A percentile compares a stretch with the other conserved stretches of the same genome.
Conservation (phyloP, 2,888 invertebrate genomes). For the Volucella bombylans region DNA sequence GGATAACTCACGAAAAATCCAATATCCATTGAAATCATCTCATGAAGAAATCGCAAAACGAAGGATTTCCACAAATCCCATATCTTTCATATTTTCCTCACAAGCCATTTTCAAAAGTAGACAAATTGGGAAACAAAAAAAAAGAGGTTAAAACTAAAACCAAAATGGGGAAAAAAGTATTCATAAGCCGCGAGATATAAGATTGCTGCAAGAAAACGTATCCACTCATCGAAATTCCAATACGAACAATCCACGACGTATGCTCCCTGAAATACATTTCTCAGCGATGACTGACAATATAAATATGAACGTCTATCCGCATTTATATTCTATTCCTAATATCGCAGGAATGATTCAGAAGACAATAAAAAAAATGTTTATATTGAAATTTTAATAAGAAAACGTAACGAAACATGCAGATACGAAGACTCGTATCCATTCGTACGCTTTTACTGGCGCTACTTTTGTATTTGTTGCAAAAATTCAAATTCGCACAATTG, state of each 20-base stretch:
- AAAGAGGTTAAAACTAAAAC: constrained; percentile 50
- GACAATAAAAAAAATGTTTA: constrained; percentile 69
- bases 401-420: constrained; percentile 51
- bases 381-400: constrained; percentile 73
- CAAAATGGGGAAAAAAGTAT: constrained; percentile 13
- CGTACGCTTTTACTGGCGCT: constrained; percentile 49
- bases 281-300: constrained; percentile 69
- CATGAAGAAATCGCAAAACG: constrained; percentile 48
- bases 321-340: constrained; percentile 61
- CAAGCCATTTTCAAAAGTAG: constrained; percentile 67
- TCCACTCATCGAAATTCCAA: constrained; percentile 51
- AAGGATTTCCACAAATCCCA: constrained; percentile 62
- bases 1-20: constrained; percentile 52
- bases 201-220: constrained; percentile 58
- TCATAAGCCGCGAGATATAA: constrained; percentile 61
- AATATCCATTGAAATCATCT: constrained; percentile 62
- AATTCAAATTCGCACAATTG: constrained; percentile 64
- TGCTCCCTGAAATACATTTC: constrained; percentile 57
- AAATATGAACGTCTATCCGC: constrained; percentile 57
- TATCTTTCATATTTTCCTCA: constrained; percentile 27
- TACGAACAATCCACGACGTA: constrained; percentile 43
- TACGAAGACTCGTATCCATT: neutral
- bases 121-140: constrained; percentile 47
- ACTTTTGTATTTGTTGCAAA: constrained; percentile 62
- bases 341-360: constrained; percentile 66